phyloP scores from a whole-genome alignment of 2,113 vertebrate genomes.

The Plecturocebus donacophilus region DNA sequence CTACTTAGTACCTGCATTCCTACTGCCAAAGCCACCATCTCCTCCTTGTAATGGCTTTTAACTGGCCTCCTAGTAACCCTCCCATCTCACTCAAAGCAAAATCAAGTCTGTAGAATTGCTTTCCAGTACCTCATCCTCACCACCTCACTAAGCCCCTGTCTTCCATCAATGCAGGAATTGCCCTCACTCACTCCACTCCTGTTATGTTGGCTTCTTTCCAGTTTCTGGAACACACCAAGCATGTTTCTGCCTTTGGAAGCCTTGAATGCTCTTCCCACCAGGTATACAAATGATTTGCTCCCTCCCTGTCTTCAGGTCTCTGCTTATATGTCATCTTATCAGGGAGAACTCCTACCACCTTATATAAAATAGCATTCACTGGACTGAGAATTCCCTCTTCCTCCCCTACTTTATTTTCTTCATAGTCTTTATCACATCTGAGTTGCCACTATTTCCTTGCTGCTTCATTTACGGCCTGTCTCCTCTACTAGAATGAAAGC shows the following conservation, averaged over 20 bases:
- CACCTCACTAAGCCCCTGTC: neutral
- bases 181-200: too few species aligned
- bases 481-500: neutral
- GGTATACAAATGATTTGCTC: neutral
- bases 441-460: neutral
- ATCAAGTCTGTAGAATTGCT: neutral
- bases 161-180: rapidly evolving
- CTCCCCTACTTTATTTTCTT: neutral
- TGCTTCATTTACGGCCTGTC: neutral
- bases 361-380: neutral
- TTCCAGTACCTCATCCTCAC: neutral
- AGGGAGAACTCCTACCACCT: neutral
- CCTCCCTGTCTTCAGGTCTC: neutral
- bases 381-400: neutral
- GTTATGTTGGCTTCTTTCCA: neutral
- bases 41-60: neutral
- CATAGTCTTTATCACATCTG: too few species aligned
- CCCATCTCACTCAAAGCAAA: neutral
- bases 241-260: neutral
- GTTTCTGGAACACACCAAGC: neutral
- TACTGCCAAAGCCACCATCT: neutral
- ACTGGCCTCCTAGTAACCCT: neutral
- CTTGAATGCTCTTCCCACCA: neutral
- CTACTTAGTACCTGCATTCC: neutral
- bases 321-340: neutral